Evolutionary conservation across 2,888 invertebrate species (phyloP).

Genomic region (Fragum sueziense): DNA sequence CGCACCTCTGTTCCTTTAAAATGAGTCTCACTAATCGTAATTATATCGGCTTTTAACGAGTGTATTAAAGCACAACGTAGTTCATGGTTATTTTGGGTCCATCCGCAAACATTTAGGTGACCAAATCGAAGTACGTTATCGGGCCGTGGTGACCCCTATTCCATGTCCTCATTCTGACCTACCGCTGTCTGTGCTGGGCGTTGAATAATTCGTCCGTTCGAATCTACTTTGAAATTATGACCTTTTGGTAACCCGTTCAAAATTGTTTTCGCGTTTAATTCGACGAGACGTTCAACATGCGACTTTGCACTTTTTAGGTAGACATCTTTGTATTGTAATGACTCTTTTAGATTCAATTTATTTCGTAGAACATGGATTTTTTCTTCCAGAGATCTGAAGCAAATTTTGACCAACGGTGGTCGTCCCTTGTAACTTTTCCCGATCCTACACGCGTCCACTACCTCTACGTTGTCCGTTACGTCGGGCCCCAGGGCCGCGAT

Average conservation of each 20-base stretch:
- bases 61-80: constrained; percentile 20
- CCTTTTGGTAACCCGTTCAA: constrained; percentile 35
- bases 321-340: background rate
- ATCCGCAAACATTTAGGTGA: constrained; percentile 51
- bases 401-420: no score
- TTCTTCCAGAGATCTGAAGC: constrained; percentile 15
- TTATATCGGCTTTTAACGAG: constrained; percentile 33
- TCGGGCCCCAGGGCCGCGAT: constrained; percentile 1
- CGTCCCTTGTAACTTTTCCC: no score
- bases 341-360: constrained; percentile 11
- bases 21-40: constrained; percentile 38
- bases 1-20: constrained; percentile 6
- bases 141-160: background rate
- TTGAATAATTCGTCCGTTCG: constrained; percentile 30
- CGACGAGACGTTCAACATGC: constrained; percentile 30
- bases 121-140: no score
- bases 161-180: background rate
- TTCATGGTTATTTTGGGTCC: constrained; percentile 37
- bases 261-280: constrained; percentile 41
- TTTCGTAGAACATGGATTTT: constrained; percentile 26
- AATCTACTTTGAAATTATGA: constrained; percentile 13
- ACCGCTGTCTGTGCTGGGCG: background rate
- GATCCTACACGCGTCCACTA: no score
- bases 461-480: no score
- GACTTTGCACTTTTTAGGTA: constrained; percentile 31